These are phyloP conservation scores for Menidia beryllina DNA, from an alignment of 2,113 vertebrate species.

Conservation along the genomic window DNA sequence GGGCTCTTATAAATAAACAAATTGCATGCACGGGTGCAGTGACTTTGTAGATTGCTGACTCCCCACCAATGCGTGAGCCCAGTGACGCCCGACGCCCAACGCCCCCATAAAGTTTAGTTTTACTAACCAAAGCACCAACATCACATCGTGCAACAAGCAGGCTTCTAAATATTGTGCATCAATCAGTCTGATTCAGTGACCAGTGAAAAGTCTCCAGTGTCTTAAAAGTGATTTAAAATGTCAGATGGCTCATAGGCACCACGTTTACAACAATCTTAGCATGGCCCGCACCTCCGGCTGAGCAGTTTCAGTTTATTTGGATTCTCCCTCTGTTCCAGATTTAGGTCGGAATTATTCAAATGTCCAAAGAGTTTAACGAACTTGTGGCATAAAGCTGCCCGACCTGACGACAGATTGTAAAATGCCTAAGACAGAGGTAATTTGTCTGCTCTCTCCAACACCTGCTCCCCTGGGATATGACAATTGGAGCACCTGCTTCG, in stretches of 20 bases:
- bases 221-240: conserved; percentile 69
- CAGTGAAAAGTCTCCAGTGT: conserved; percentile 35
- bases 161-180: conserved; percentile 55
- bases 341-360: conserved; percentile 43
- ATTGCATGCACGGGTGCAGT: conserved; percentile 37
- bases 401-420: too few species aligned
- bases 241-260: conserved; percentile 47
- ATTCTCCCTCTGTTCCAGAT: conserved; percentile 13
- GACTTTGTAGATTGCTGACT: conserved; percentile 33
- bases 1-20: conserved; percentile 66
- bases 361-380: conserved; percentile 56
- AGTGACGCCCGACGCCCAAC: conserved; percentile 14
- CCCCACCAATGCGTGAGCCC: background rate
- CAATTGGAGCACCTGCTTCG: conserved; percentile 52
- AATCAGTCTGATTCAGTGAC: conserved; percentile 59
- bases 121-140: conserved; percentile 46
- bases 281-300: conserved; percentile 23
- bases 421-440: conserved; percentile 33
- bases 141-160: conserved; percentile 35
- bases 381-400: conserved; percentile 32
- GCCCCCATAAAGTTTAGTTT: conserved; percentile 54
- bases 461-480: conserved; percentile 65
- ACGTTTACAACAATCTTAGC: conserved; percentile 19
- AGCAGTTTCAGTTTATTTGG: conserved; percentile 53
- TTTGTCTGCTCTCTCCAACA: conserved; percentile 50